Base-by-base conservation (phyloP, 2,888 invertebrate species). In the Tachina fera region DNA sequence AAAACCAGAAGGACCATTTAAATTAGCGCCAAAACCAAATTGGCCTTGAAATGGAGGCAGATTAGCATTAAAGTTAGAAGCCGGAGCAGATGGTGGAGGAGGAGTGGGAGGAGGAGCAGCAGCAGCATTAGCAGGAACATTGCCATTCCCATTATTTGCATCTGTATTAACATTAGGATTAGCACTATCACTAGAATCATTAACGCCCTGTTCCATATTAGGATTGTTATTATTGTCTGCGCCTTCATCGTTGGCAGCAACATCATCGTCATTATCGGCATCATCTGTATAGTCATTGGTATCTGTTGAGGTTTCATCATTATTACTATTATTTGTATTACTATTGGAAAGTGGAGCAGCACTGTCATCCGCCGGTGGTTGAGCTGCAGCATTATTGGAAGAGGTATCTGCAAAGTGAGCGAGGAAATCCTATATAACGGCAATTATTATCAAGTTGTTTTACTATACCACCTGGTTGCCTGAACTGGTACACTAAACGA, bases 331-430 rank as follows among this genome's bases (percentile, higher is more conserved):
- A 51, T 76, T 71, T 31, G 71, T 22, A 65, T 68, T 65, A 61
- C n/a, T 67, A 65, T 72, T 72, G 47, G 41, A 19, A 51, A 72
- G 5, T 53, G 39, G 71, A 51, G 51, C 22, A 41, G n/a, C 65
- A 16, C 22, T 13, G 10, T n/a, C 61, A 47, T 68, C 51, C 19
- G 75, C 19, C 45, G 70, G 51, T 53, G 60, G 71, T 41, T 56
- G 53, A 11, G 71, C 70, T 11, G 60, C 75, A 43, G 53, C 67
- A 58, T 82, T 86, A 88, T 88, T 89, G 90, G 88, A 91, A 89
- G 86, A 91, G 88, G 84, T 90, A 91, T 90, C 91, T 91, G 90
- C 91, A 91, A 91, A 91, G 91, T 89, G 91, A 91, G 88, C 89
- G 91, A 88, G 91, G 90, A 89, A 90, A 91, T 89, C 91, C 91